Evolutionary conservation across 2,797 vertebrate species (phyloP), one percentile per base, ranked within the genome.

Genomic region (Epinephelus malabaricus): DNA sequence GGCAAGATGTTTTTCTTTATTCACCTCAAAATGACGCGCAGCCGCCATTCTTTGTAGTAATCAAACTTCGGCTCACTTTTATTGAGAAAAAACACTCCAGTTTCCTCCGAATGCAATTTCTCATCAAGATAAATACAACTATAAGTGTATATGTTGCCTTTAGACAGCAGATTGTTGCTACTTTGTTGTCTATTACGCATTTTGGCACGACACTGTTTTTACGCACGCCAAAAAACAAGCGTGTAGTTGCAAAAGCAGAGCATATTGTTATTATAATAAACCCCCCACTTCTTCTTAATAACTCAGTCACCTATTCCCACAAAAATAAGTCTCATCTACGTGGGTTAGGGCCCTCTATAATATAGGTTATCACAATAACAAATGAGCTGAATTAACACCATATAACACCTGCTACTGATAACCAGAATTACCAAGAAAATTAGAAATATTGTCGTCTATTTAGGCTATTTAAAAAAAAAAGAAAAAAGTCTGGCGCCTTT

Each of bases 1-100:
- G 9, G 9, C 11, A 43, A 43, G 9, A 43, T 34, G 12, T 43
- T 60, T 60, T 34, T 56, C 0, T 51, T 53, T 64, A 40, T 46
- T 51, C 59, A 23, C 49, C 30, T 61, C 2, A 25, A 45, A 50
- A 19, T 56, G 65, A 79, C 61, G 51, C 69, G 15, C 45, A 13
- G 46, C 9, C 5, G 21, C 2, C 38, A 30, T 30, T 13, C 19
- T 43, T 19, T 60, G 61, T 40, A 2, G 17, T 3, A 3, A 58
- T 47, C 18, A 68, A 75, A 80, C 34, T 50, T 78, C 2, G 2
- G 6, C 12, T 34, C 25, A 2, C 40, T 40, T 53, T 47, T 5
- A 45, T 14, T 43, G 10, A 60, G 23, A 15, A 15, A 69, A 34
- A 51, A 51, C 17, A 40, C 3, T 6, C 15, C 17, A 40, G 30